Evolutionary conservation across 2,113 vertebrate species (phyloP), one percentile per base, ranked within the genome.

Genomic region (Theropithecus gelada): DNA sequence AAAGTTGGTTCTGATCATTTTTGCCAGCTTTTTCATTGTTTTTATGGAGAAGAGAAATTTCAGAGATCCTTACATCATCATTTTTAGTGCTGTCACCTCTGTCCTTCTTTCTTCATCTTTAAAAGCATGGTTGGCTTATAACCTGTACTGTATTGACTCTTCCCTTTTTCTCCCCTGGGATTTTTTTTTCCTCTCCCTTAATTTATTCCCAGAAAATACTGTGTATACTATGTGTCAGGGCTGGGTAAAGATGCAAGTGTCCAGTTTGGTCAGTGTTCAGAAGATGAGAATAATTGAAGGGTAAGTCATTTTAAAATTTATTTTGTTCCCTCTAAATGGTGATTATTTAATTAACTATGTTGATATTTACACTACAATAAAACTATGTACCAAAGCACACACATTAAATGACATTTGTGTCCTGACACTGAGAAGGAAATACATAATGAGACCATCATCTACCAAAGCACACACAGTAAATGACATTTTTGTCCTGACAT

Each of bases 321-420:
- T 57, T 93, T 93, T 83, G 12, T 40, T 32, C 61, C n/a, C 94
- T 23, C n/a, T 22, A 55, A 83, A 61, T 48, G 16, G n/a, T 81
- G 30, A 82, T 88, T 72, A 64, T 57, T 55, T 70, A n/a, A 83
- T 32, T 64, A 84, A 84, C 14, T 35, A 68, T 52, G 25, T 40
- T 82, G 16, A 40, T 92, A 72, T 48, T 93, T 94, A 70, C 32
- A 64, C 43, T 55, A 91, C 90, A 93, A 87, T 59, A 68, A 87
- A 91, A 96, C 48, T 87, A 10, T 73, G 52, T 93, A 57, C 40
- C 32, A 87, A 93, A 75, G 32, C 64, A 76, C 14, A 78, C 13
- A 55, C 18, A n/a, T 70, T 91, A 87, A 78, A 55, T 70, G 43
- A 57, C 2, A 30, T 83, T 52, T 14, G 76, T 55, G 30, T 45